Base-by-base conservation (phyloP, 2,797 vertebrate genomes). In the Sphenopsis melanotis region DNA sequence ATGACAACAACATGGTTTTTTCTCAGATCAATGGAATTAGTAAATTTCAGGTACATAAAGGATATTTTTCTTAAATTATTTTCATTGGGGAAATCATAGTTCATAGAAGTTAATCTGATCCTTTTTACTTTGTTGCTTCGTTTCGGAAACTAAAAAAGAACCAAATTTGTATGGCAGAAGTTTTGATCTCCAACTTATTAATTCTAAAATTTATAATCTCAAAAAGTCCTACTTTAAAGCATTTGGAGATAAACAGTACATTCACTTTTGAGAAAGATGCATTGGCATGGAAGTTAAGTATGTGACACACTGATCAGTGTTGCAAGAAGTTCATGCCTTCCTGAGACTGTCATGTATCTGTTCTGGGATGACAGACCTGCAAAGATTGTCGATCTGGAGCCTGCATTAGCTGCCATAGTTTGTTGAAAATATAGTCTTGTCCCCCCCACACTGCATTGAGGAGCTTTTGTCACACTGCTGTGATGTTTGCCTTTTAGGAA, bases 1-100 rank as follows among this genome's bases (percentile, higher is more conserved):
- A 98, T 41, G 99, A 99, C 97, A 99, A 99, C 98, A 99, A 98
- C 97, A 98, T 99, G 98, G 98, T 99, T 87, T 99, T 99, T 97
- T 98, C 99, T 63, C 99, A 99, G 74, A 99, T 99, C 96, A 99
- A 99, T 18, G 99, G 99, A 56, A 99, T 99, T 95, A 98, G 98
- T 95, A 99, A 99, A 96, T 99, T 99, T 97, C 99, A 99, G 99
- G 99, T 99, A 97, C 34, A 34, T 93, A 61, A 89, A 65, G 32
- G 60, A 69, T 56, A 55, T 71, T 94, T 96, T 89, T 71, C 34
- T 90, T 83, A 19, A 76, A 65, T 85, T 88, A 57, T 65, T 95
- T 87, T 88, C n/a, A 49, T 6, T 47, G 34, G 70, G 55, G 50
- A 91, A 78, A 53, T 47, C 42, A 36, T 64, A 66, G 41, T 82